phyloP scores from a whole-genome alignment of 92 coral and sea anemone species.

The Porites evermanni region DNA sequence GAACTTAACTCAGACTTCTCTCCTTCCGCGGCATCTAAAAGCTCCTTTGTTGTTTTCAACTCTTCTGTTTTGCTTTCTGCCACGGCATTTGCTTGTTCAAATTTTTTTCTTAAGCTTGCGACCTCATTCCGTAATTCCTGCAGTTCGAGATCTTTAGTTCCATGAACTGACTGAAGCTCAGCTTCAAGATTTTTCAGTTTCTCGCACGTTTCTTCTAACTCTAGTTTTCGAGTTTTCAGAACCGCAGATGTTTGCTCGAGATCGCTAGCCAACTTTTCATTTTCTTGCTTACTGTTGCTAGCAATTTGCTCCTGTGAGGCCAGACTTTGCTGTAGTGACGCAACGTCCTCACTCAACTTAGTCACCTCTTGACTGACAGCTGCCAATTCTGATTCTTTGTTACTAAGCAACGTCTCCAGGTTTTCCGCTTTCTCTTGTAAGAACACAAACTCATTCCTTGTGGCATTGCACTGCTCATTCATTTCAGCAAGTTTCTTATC shows the following conservation, averaged over 20 bases:
- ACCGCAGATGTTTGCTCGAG: slow-evolving; percentile 30
- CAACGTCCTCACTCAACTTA: slow-evolving; percentile 6
- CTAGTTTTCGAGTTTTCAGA: slow-evolving; percentile 43
- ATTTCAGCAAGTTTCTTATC: slow-evolving; percentile 46
- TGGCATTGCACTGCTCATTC: slow-evolving; percentile 27
- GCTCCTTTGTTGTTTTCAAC: not conserved
- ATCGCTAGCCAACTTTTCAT: slow-evolving; percentile 25
- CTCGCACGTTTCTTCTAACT: slow-evolving; percentile 21
- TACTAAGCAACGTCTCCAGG: slow-evolving; percentile 36
- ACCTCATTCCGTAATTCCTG: slow-evolving; percentile 13
- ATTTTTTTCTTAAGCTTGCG: slow-evolving; percentile 19
- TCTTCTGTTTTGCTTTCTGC: slow-evolving; percentile 47
- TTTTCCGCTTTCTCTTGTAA: slow-evolving; percentile 31
- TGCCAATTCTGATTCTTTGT: slow-evolving; percentile 42
- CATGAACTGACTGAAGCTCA: slow-evolving; percentile 6
- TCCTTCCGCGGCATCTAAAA: slow-evolving; percentile 10
- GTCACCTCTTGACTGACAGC: slow-evolving; percentile 22
- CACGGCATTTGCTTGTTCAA: slow-evolving; percentile 48
- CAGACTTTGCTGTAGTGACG: slow-evolving; percentile 5
- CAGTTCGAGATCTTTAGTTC: not conserved
- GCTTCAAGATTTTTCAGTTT: slow-evolving; percentile 23
- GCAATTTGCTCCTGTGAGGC: slow-evolving; percentile 29
- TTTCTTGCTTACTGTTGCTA: slow-evolving; percentile 26
- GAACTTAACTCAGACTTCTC: slow-evolving; percentile 35
- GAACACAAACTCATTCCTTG: slow-evolving; percentile 31